Evolutionary conservation across 1,140 invertebrate genomes (phyloP).

Genomic region (Parasteatoda tepidariorum): DNA sequence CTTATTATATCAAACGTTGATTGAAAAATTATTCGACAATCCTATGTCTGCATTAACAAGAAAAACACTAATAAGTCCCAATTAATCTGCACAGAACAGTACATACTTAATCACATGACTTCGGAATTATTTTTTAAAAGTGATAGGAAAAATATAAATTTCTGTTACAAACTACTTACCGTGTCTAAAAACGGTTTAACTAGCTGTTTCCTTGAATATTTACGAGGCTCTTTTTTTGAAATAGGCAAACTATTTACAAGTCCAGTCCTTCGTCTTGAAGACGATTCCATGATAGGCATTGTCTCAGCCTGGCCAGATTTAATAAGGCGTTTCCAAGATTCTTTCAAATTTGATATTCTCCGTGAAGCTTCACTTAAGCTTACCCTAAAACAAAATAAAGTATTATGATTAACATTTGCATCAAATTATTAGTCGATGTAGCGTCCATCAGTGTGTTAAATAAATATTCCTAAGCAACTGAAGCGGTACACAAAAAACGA

Average conservation of each 20-base stretch:
- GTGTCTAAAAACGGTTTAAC: slow-evolving; percentile 11
- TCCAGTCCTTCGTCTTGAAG: slow-evolving; percentile 7
- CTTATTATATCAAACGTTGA: too few relatives aligned
- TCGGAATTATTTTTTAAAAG: too few relatives aligned
- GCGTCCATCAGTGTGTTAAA: too few relatives aligned
- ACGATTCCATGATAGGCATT: not conserved
- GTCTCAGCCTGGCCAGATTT: not conserved
- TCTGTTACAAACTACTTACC: too few relatives aligned
- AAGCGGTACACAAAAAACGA: not conserved
- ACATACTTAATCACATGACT: too few relatives aligned
- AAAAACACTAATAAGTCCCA: too few relatives aligned
- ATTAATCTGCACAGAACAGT: too few relatives aligned
- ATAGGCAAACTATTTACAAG: slow-evolving; percentile 12
- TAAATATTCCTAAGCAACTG: not conserved
- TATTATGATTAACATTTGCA: not conserved
- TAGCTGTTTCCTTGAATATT: slow-evolving; percentile 14
- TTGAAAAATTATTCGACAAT: too few relatives aligned
- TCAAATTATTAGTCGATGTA: too few relatives aligned
- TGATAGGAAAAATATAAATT: too few relatives aligned
- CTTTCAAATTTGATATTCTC: not conserved
- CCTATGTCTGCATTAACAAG: too few relatives aligned
- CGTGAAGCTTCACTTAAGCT: slow-evolving; percentile 22
- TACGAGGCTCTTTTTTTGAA: not conserved
- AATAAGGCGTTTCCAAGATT: slow-evolving; percentile 14
- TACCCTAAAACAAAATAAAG: not conserved